Evolutionary conservation across 2,797 vertebrate species (phyloP), one percentile per base, ranked within the genome.

Genomic region (Erithacus rubecula): DNA sequence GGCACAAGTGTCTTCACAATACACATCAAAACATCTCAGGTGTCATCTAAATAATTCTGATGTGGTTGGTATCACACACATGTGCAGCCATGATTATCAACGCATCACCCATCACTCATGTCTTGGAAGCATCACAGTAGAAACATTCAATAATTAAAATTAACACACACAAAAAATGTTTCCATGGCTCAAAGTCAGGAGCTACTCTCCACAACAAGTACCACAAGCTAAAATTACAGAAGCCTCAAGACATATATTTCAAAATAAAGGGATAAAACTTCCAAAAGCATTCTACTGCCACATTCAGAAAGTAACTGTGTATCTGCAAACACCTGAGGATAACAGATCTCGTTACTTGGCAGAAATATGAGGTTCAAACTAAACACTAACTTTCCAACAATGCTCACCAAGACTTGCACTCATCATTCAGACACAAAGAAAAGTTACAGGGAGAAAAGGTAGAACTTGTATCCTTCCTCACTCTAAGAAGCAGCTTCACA

Each of bases 211-310:
- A 80, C 32, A 83, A 30, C 3, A 89, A 69, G 30, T 39, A 52
- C 27, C 63, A 76, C 44, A 91, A 86, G 44, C 64, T 64, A 59
- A 52, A 76, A 78, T 63, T 69, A 83, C 27, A 81, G 32, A 88
- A 90, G 37, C 22, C 84, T 89, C 56, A 64, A 26, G 44, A 71
- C 29, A 65, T 1, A 0, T 26, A 62, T n/a, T 80, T 64, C 44
- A 85, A 93, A 94, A 53, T 14, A 76, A 78, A 81, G 16, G 37
- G n/a, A 64, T 46, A 85, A 87, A 94, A 89, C 56, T 76, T 91
- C 32, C 37, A 39, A 17, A 90, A 93, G 51, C 41, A 62, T 85
- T 75, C 46, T 30, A 44, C 1, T 8, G n/a, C 18, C 81, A 37
- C 34, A 75, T 36, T 81, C 43, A 88, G 24, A 75, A 60, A 77